These are phyloP conservation scores for Polypterus senegalus DNA, from an alignment of 2,113 vertebrate genomes.

Conservation along the genomic window DNA sequence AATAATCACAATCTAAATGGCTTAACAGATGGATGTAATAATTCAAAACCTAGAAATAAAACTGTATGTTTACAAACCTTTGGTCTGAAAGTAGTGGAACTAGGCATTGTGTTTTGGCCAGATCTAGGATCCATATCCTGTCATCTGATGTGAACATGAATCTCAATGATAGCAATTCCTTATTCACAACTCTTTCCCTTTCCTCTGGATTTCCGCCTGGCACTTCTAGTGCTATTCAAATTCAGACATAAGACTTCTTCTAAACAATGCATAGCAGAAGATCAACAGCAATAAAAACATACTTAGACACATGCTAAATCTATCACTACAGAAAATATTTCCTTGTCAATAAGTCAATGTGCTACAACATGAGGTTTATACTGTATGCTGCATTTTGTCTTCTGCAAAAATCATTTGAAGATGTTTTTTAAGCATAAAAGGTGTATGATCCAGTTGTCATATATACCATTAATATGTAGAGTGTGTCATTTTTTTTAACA, in stretches of 20 bases:
- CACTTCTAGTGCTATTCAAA: constrained; percentile 51
- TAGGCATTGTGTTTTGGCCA: not conserved
- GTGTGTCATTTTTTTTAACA: too few relatives aligned
- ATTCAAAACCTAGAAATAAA: not conserved
- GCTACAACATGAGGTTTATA: constrained; percentile 21
- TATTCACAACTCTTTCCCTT: constrained; percentile 38
- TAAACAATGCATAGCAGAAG: constrained; percentile 62
- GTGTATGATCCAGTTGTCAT: too few relatives aligned
- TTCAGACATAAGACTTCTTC: constrained; percentile 47
- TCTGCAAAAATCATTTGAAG: constrained; percentile 33
- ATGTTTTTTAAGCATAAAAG: constrained; percentile 23
- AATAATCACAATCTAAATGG: too few relatives aligned
- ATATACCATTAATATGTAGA: too few relatives aligned
- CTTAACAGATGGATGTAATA: not conserved
- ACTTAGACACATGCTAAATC: constrained; percentile 62
- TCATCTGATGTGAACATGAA: constrained; percentile 47
- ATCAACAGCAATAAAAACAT: constrained; percentile 33
- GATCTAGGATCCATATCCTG: constrained; percentile 45
- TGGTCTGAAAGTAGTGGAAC: not conserved
- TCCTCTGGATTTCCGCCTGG: constrained; percentile 64
- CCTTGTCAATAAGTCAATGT: constrained; percentile 35
- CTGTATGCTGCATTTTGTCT: constrained; percentile 15
- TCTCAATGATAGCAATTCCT: constrained; percentile 47
- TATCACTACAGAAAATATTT: constrained; percentile 54
- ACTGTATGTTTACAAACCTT: not conserved